Base-by-base conservation (phyloP, 2,797 vertebrate genomes). In the Borostomias antarcticus region DNA sequence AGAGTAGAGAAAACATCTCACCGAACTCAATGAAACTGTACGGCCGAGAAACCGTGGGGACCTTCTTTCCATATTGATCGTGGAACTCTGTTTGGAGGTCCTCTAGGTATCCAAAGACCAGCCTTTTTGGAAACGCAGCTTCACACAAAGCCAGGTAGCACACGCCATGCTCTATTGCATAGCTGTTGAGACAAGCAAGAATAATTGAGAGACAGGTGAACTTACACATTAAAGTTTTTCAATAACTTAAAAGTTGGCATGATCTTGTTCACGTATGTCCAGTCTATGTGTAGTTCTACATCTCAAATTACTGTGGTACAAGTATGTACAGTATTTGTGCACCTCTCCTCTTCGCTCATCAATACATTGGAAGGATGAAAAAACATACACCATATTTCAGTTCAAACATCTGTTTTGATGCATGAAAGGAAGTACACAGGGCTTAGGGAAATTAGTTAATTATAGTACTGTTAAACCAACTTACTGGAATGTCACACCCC, bases 1-100 rank as follows among this genome's bases (percentile, higher is more conserved):
- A n/a, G n/a, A n/a, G n/a, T 52, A 28, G 11, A 23, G 25, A 10
- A 13, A 43, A 4, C 5, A 43, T 43, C 93, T 94, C 80, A 98
- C 96, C 96, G 78, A 98, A 98, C 76, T 98, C 96, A 26, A 98
- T 98, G 89, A 98, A 98, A 63, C 93, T 94, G 80, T 98, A 98
- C 0, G 96, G 96, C 73, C 96, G 91, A 11, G 94, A 95, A 17
- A 96, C 95, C 0, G 91, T 93, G 0, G 92, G 85, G 19, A 98
- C 93, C 78, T 87, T 96, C 79, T 90, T 94, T 63, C 96, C 95
- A 35, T 96, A 94, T 67, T 94, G 95, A 45, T 96, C 95, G 62
- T 92, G 87, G 76, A 98, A 98, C 75, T 97, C 95, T 0, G 87
- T 91, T 77, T 95, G 91, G 62, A 98, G 89, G 68, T 96, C 95